A percentile compares a stretch with the other conserved stretches of the same genome.
Evolutionary conservation across 2,797 vertebrate species (phyloP).

Genomic region (Chaetodon trifasciatus): DNA sequence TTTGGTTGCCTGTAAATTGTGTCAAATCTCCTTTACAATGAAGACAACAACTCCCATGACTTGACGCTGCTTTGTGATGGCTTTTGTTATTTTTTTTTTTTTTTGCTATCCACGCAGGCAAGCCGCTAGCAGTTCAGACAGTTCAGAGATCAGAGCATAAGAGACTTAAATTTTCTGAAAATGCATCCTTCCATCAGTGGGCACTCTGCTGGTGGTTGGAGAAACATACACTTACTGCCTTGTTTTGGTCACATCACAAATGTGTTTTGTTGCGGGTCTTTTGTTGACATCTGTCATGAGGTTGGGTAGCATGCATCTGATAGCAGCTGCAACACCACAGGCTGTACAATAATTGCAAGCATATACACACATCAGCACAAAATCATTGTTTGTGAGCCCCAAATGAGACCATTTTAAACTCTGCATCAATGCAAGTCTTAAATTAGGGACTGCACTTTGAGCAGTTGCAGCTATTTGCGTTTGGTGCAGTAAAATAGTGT

Average conservation of each 20-base stretch:
- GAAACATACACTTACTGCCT: background rate
- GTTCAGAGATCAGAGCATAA: background rate
- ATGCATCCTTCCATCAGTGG: background rate
- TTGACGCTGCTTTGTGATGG: no score
- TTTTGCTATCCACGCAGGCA: background rate
- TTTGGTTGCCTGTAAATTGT: no score
- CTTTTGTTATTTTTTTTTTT: no score
- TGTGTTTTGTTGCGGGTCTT: slow-evolving; percentile 25
- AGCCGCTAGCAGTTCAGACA: background rate
- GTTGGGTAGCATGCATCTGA: background rate
- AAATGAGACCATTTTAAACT: slow-evolving; percentile 7
- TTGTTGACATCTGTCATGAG: background rate
- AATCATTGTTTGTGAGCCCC: slow-evolving; percentile 5
- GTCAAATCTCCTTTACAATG: no score
- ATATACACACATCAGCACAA: slow-evolving; percentile 13
- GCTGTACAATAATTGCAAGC: slow-evolving; percentile 10
- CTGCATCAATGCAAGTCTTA: background rate
- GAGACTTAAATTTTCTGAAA: background rate
- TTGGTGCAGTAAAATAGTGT: background rate
- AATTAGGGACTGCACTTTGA: background rate
- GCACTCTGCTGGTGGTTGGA: background rate
- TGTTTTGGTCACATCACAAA: slow-evolving; percentile 14
- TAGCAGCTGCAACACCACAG: slow-evolving; percentile 10
- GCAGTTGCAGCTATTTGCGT: slow-evolving; percentile 1
- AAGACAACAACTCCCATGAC: no score